These are phyloP conservation scores for Tyrannus savana DNA, from an alignment of 2,113 vertebrate species.

Conservation along the genomic window DNA sequence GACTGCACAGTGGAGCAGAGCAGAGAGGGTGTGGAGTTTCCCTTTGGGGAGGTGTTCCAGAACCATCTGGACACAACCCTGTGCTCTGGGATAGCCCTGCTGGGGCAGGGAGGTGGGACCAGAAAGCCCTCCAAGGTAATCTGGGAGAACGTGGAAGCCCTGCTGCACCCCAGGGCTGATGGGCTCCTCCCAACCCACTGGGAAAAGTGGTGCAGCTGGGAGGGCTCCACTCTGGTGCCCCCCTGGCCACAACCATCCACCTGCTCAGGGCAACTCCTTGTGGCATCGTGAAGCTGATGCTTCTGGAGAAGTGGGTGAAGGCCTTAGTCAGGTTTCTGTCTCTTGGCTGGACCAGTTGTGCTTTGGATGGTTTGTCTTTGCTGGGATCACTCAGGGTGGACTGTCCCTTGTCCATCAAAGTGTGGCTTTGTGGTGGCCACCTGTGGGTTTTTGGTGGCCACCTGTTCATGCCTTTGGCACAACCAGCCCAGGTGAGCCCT, in stretches of 20 bases:
- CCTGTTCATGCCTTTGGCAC: background rate
- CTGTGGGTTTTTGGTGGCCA: background rate
- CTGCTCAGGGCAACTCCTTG: background rate
- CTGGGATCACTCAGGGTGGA: background rate
- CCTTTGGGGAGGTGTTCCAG: background rate
- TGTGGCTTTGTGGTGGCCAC: too few species aligned
- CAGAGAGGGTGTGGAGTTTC: background rate
- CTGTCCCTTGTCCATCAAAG: background rate
- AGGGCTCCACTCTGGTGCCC: fast-evolving
- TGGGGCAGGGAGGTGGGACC: background rate
- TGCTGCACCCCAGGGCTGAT: background rate
- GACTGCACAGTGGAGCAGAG: background rate
- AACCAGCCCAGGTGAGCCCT: fast-evolving
- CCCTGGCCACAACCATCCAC: too few species aligned
- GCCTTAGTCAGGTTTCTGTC: background rate
- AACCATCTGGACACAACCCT: background rate
- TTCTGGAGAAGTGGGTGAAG: background rate
- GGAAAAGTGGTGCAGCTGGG: background rate
- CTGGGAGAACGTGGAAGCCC: background rate
- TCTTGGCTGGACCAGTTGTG: fast-evolving
- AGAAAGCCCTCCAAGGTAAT: background rate
- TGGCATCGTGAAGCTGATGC: fast-evolving
- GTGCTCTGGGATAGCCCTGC: background rate
- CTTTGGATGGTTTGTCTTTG: background rate
- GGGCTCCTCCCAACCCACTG: fast-evolving